Conservation (phyloP, 2,797 vertebrate species). For the Delichon dasypus region DNA sequence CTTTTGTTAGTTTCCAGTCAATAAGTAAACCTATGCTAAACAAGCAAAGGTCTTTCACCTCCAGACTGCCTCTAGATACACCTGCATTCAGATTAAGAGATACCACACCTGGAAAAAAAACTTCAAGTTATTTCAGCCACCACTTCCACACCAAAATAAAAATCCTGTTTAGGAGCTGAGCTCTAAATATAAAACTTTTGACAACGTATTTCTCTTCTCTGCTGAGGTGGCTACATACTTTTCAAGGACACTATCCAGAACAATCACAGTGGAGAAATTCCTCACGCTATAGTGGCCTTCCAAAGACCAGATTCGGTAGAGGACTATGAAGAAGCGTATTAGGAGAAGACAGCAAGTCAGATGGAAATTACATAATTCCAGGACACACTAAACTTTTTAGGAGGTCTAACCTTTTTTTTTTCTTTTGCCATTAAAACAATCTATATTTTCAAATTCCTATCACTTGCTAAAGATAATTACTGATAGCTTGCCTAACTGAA, state of each 20-base stretch:
- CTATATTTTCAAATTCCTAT: background rate
- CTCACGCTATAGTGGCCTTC: background rate
- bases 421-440: background rate
- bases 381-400: background rate
- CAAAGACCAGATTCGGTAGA: background rate
- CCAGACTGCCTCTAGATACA: background rate
- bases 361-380: background rate
- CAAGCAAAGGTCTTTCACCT: background rate
- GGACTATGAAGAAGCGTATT: background rate
- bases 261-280: background rate
- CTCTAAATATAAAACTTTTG: background rate
- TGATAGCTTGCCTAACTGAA: background rate
- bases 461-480: background rate
- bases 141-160: background rate
- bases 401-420: background rate
- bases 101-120: background rate
- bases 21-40: background rate
- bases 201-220: background rate
- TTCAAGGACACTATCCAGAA: background rate
- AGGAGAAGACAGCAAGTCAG: background rate
- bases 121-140: background rate
- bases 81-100: background rate
- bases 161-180: background rate
- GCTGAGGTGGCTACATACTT: background rate
- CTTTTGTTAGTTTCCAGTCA: background rate